These are phyloP conservation scores for Ochlodes sylvanus DNA, from an alignment of 2,888 invertebrate species.

Conservation along the genomic window DNA sequence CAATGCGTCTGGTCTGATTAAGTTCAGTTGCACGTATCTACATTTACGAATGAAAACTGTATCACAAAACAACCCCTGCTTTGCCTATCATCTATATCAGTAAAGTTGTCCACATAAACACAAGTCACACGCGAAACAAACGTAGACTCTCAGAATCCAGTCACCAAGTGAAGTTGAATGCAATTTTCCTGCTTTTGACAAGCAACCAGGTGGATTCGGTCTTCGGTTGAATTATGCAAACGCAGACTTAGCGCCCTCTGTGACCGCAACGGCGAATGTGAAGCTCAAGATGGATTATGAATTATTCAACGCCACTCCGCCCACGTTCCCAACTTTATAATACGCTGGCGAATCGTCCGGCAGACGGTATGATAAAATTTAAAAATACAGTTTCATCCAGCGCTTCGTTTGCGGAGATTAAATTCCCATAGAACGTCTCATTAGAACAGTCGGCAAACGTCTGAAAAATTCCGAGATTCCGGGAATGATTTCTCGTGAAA, in stretches of 20 bases:
- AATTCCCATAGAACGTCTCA: slow-evolving; percentile 7
- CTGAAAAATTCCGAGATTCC: slow-evolving; percentile 1
- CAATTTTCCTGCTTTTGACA: slow-evolving; percentile 11
- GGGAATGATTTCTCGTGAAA: not conserved
- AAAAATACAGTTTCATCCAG: not conserved
- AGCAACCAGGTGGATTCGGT: slow-evolving; percentile 35
- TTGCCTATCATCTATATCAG: too few relatives aligned
- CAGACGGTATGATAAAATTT: slow-evolving; percentile 9
- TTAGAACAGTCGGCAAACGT: not conserved
- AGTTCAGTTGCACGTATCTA: too few relatives aligned
- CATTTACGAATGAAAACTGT: too few relatives aligned
- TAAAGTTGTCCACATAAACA: too few relatives aligned
- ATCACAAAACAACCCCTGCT: too few relatives aligned
- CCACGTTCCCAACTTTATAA: slow-evolving; percentile 25
- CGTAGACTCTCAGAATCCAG: not conserved
- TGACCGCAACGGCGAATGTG: slow-evolving; percentile 41
- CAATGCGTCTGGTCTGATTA: too few relatives aligned
- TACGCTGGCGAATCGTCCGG: slow-evolving; percentile 11
- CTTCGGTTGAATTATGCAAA: slow-evolving; percentile 50
- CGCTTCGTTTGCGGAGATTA: slow-evolving; percentile 2
- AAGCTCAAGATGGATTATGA: slow-evolving; percentile 51
- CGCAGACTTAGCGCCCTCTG: slow-evolving; percentile 47
- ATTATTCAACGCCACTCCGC: slow-evolving; percentile 52
- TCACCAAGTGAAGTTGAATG: not conserved
- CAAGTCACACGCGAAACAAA: not conserved